Evolutionary conservation across 30 jellyfish, hydroid and myxozoan species (phyloP), one percentile per base, ranked within the genome.

Genomic region (Pseudorhiza aurosa): DNA sequence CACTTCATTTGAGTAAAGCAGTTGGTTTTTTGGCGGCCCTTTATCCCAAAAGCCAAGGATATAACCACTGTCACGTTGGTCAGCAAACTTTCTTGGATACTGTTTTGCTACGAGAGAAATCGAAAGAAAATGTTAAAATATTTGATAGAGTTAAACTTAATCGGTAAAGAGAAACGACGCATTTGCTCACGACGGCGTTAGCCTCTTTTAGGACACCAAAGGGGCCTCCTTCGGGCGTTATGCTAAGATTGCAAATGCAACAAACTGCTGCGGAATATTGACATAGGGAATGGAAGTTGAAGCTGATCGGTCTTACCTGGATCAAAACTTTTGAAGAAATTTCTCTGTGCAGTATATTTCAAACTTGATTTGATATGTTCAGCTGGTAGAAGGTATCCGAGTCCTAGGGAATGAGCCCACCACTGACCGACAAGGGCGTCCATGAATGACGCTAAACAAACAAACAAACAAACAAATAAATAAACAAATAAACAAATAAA

Each of bases 381-480:
- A 6, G 84, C 72, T 8, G 98, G 98, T 19, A 92, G 86, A 82
- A 92, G 50, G 43, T 85, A 92, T 25, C 98, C 98, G 37, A 92
- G 91, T 21, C 90, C 96, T 17, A 92, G 94, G 8, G 95, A 63
- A 82, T 92, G 96, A 5, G 98, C 98, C 98, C 98, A 92, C 98
- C 98, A 92, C 55, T 92, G 98, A 2, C 98, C 98, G 67, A 87
- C 83, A 81, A 92, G 79, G 12, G 89, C 96, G 43, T 93, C 98
- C 88, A 92, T 84, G 55, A 85, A 84, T 24, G 98, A 42, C 47
- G 92, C 98, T 92, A 45, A 63, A 56, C n/a, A 51, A 74, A 5
- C 56, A 2, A 11, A 35, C 65, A 12, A 11, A 9, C 1, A 12
- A 10, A 44, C 10, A 11, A 4, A 21, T 5, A 8, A 32, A 51